Evolutionary conservation across 2,888 invertebrate species (phyloP).

Genomic region (Aricia artaxerxes): DNA sequence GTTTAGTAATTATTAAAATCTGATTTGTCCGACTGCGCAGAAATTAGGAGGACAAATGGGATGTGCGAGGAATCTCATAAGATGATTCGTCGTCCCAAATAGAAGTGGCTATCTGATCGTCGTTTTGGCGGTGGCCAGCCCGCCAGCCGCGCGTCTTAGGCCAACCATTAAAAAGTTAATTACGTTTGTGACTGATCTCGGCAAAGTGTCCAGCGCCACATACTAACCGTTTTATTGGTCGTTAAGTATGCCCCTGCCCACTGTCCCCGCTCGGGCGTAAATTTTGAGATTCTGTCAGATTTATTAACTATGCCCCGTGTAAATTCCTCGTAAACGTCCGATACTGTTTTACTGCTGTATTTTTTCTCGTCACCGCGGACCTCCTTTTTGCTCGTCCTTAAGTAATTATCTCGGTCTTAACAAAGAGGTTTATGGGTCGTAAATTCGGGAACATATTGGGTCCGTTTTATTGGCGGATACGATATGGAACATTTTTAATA

Average conservation of each 20-base stretch:
- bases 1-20: not conserved
- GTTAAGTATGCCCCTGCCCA: constrained; percentile 54
- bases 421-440: constrained; percentile 29
- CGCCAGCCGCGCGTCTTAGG: constrained; percentile 15
- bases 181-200: constrained; percentile 59
- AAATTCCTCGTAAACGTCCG: constrained; percentile 76
- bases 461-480: constrained; percentile 15
- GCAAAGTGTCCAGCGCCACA: constrained; percentile 55
- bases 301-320: constrained; percentile 74
- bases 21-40: not conserved
- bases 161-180: constrained; percentile 55
- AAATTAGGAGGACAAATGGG: not conserved
- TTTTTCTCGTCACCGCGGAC: constrained; percentile 29
- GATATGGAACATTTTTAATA: constrained; percentile 25
- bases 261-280: constrained; percentile 63
- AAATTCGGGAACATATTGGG: constrained; percentile 26
- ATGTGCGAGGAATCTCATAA: not conserved
- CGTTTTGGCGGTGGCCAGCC: not conserved
- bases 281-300: constrained; percentile 73
- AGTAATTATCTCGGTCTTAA: constrained; percentile 29
- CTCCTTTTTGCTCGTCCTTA: constrained; percentile 9
- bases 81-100: not conserved
- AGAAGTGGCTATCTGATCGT: not conserved
- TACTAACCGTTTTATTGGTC: constrained; percentile 63
- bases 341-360: constrained; percentile 66